These are phyloP conservation scores for Lepeophtheirus nordmannii DNA, from an alignment of 2,888 invertebrate genomes.

Conservation along the genomic window DNA sequence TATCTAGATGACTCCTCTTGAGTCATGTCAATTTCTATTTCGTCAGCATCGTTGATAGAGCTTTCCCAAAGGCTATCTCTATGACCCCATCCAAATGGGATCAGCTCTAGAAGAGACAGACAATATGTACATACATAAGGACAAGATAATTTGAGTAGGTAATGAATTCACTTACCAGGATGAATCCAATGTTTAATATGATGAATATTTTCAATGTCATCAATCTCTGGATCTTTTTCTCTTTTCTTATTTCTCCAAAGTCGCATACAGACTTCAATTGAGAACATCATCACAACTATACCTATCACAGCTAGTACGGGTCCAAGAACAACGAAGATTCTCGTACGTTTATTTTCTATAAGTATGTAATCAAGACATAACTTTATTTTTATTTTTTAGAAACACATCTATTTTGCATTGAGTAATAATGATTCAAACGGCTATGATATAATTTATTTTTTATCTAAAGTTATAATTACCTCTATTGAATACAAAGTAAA, in stretches of 20 bases:
- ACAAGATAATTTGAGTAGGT: background rate
- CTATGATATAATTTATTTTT: too few species aligned
- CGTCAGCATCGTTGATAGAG: background rate
- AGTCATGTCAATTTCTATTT: background rate
- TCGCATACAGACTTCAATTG: constrained; percentile 8
- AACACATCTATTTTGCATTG: too few species aligned
- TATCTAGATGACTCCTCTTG: background rate
- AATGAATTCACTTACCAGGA: constrained; percentile 5
- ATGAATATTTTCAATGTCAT: constrained; percentile 9
- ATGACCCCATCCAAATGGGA: constrained; percentile 23
- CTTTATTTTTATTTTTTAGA: too few species aligned
- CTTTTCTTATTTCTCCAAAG: background rate
- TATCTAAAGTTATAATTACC: background rate
- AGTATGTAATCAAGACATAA: background rate
- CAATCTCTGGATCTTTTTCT: constrained; percentile 20
- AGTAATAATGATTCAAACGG: too few species aligned
- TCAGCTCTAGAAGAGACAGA: constrained; percentile 9
- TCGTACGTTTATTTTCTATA: background rate
- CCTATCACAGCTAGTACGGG: background rate
- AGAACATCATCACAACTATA: constrained; percentile 6
- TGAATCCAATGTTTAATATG: constrained; percentile 21
- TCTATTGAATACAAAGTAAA: background rate
- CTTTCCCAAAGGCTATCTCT: background rate
- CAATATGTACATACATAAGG: background rate
- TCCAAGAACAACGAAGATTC: constrained; percentile 6